Evolutionary conservation across 2,797 vertebrate species (phyloP).

Genomic region (Lemur catta): DNA sequence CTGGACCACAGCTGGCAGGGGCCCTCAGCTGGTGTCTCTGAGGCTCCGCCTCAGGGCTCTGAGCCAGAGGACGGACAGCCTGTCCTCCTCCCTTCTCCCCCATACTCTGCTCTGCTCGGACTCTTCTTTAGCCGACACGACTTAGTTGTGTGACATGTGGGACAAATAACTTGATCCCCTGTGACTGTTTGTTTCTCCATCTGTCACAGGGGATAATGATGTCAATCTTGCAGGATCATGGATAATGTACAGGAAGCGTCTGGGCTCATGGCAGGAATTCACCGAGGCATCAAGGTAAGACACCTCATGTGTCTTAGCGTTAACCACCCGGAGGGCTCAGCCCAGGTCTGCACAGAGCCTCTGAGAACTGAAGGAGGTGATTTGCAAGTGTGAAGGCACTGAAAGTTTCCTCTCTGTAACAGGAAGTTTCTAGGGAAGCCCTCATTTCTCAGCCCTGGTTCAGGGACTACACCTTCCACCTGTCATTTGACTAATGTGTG

Average conservation of each 20-base stretch:
- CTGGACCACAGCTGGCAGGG: neutral
- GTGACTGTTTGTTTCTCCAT: neutral
- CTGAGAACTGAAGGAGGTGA: neutral
- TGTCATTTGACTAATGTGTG: neutral
- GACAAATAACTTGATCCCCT: neutral
- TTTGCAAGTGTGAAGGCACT: neutral
- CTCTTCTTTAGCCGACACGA: neutral
- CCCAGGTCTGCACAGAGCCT: neutral
- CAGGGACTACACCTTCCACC: fast-evolving
- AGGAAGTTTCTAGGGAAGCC: neutral
- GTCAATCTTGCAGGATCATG: neutral
- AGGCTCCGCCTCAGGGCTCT: neutral
- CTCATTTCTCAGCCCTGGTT: neutral
- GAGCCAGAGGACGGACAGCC: neutral
- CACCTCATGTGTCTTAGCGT: neutral
- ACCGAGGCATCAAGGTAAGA: neutral
- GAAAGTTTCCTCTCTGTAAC: neutral
- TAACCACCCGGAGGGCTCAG: neutral
- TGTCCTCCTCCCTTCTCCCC: neutral
- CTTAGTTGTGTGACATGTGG: neutral
- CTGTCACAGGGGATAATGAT: neutral
- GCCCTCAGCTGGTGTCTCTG: neutral
- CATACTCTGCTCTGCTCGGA: too few relatives aligned
- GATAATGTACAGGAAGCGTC: too few relatives aligned
- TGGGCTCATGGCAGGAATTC: neutral